Conservation (phyloP, 2,113 vertebrate species). For the Aptenodytes forsteri region DNA sequence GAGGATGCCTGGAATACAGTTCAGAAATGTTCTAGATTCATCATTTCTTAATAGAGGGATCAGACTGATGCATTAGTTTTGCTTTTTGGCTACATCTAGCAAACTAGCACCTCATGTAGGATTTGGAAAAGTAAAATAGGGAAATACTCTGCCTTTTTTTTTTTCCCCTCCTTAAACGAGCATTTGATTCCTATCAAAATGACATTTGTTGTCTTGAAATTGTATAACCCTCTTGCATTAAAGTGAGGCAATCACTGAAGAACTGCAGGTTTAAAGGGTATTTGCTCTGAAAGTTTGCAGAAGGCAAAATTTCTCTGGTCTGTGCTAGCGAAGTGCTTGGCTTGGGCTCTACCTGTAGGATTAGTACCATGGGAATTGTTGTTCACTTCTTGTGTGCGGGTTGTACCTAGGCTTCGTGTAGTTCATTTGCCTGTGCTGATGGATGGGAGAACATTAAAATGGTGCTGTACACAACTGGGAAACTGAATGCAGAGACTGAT, state of each 20-base stretch:
- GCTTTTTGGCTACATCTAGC: neutral
- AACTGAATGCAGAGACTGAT: neutral
- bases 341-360: neutral
- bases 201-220: neutral
- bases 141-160: accelerated
- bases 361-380: neutral
- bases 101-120: neutral
- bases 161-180: neutral
- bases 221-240: neutral
- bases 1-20: neutral
- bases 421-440: neutral
- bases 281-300: neutral
- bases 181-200: constrained; percentile 33
- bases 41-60: neutral
- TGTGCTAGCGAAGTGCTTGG: neutral
- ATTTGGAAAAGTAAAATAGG: neutral
- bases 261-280: neutral
- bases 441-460: neutral
- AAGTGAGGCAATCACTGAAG: neutral
- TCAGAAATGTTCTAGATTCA: neutral
- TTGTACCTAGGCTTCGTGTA: neutral
- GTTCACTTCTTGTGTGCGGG: neutral
- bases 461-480: neutral
- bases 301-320: neutral
- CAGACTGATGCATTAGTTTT: neutral